phyloP scores from a whole-genome alignment of 2,888 invertebrate species.

The Unio pictorum region DNA sequence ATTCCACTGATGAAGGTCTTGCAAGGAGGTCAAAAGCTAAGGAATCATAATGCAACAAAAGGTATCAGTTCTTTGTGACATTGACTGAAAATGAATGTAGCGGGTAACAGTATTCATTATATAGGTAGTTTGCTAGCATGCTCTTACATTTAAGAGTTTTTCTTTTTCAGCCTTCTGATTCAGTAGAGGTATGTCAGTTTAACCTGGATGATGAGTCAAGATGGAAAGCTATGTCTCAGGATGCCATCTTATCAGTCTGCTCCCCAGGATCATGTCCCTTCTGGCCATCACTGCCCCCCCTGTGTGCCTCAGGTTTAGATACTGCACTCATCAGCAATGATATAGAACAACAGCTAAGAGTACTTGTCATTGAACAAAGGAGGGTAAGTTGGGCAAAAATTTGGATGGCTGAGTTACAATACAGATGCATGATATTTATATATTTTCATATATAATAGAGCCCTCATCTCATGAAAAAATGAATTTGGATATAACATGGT shows the following conservation, averaged over 20 bases:
- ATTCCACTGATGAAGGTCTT: too few species aligned
- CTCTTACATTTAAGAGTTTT: neutral
- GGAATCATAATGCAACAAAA: too few species aligned
- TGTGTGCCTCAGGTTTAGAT: slow-evolving; percentile 60
- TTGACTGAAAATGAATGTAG: too few species aligned
- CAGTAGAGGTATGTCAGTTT: slow-evolving; percentile 68
- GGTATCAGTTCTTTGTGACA: too few species aligned
- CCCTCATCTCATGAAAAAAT: too few species aligned
- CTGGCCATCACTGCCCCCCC: slow-evolving; percentile 65
- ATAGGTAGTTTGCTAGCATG: neutral
- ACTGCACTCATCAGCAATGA: slow-evolving; percentile 64
- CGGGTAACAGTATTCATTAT: too few species aligned
- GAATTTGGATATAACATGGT: too few species aligned
- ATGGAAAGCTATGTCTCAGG: slow-evolving; percentile 71
- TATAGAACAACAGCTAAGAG: slow-evolving; percentile 67
- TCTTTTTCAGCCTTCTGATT: slow-evolving; percentile 62
- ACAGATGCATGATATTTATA: too few species aligned
- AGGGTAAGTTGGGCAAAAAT: slow-evolving; percentile 45
- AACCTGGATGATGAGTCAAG: slow-evolving; percentile 63
- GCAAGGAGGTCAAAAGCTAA: too few species aligned
- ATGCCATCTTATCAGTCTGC: slow-evolving; percentile 68
- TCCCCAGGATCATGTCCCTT: slow-evolving; percentile 47
- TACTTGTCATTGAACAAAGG: slow-evolving; percentile 64
- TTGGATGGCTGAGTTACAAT: neutral
- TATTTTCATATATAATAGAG: too few species aligned